These are phyloP conservation scores for Tapirus terrestris DNA, from an alignment of 2,113 vertebrate species.

Conservation along the genomic window DNA sequence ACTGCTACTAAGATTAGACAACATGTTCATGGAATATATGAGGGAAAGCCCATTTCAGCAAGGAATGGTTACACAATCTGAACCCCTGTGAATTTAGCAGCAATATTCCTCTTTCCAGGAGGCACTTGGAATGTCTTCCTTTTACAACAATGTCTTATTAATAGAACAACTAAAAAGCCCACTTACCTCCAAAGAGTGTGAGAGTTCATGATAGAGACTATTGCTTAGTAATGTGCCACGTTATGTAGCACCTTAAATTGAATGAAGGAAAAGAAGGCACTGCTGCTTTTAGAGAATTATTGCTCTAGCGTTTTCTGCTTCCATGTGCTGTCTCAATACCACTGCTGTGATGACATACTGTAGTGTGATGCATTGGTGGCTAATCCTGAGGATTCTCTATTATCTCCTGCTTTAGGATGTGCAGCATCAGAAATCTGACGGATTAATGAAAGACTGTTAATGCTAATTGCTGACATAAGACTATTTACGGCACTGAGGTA, in stretches of 20 bases:
- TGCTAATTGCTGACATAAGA: conserved; percentile 93
- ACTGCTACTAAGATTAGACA: not conserved
- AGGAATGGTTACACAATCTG: not conserved
- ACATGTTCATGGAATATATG: not conserved
- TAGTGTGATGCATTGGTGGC: conserved; percentile 67
- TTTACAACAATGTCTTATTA: not conserved
- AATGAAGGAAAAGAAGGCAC: not conserved
- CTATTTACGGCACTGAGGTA: conserved; percentile 84
- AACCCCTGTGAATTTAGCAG: not conserved
- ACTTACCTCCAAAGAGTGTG: not conserved
- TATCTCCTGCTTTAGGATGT: conserved; percentile 87
- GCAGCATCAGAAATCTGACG: conserved; percentile 85
- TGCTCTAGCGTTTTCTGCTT: not conserved
- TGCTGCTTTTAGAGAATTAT: conserved; percentile 5
- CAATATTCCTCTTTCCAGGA: not conserved
- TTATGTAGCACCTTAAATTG: not conserved
- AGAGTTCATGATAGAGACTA: not conserved
- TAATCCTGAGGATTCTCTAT: conserved; percentile 87
- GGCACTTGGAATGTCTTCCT: not conserved
- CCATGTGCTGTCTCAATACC: conserved; percentile 54
- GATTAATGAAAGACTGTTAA: conserved; percentile 92
- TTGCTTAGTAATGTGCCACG: not conserved
- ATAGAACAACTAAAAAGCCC: not conserved
- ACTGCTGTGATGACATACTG: conserved; percentile 58
- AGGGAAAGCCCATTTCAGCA: not conserved